These are phyloP conservation scores for Mirounga angustirostris DNA, from an alignment of 2,113 vertebrate genomes.

Conservation along the genomic window DNA sequence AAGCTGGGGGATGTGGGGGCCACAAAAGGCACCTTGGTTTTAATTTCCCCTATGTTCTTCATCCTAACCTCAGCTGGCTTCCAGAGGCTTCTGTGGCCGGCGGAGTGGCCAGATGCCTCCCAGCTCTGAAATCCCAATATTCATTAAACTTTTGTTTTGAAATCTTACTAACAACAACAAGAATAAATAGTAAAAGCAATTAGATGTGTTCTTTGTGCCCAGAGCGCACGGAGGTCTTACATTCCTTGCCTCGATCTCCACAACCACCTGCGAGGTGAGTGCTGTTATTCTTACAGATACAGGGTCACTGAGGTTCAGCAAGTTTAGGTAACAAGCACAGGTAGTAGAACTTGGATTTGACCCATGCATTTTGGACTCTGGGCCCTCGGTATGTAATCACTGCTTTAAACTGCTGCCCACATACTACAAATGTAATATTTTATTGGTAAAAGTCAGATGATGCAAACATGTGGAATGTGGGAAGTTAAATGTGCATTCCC, in stretches of 20 bases:
- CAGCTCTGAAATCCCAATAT: neutral
- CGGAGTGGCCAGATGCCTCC: neutral
- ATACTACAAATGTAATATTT: neutral
- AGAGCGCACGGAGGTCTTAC: neutral
- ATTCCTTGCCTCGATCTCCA: neutral
- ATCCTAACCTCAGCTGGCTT: neutral
- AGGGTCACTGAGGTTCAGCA: neutral
- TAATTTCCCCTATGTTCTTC: neutral
- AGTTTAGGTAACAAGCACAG: neutral
- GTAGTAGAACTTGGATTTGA: neutral
- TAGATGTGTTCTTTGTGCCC: neutral
- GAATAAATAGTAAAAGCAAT: neutral
- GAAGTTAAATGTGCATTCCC: neutral
- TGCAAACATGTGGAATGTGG: neutral
- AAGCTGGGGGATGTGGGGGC: neutral
- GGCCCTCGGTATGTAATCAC: neutral
- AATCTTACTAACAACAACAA: neutral
- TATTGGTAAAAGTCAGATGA: neutral
- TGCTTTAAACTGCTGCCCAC: neutral
- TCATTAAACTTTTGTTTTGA: neutral
- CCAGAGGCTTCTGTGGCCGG: neutral
- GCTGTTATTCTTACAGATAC: neutral
- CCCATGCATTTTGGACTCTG: neutral
- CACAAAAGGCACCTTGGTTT: neutral
- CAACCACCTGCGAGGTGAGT: accelerated